Conservation (phyloP, 1,140 invertebrate genomes). For the Panagrolaimus sp. region DNA sequence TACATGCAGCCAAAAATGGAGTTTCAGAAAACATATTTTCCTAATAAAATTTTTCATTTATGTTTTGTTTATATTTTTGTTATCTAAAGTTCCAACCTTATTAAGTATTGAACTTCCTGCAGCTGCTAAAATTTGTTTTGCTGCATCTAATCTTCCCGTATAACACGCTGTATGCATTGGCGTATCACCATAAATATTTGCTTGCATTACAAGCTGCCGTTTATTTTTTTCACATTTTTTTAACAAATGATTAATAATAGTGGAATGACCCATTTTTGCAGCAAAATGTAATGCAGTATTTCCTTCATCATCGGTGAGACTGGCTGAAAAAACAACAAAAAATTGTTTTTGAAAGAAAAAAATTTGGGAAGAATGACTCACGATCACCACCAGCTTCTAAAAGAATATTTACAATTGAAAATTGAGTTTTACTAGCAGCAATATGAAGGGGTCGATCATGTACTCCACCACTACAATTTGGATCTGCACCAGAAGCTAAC, state of each 20-base stretch:
- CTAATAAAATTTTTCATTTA: constrained; percentile 26
- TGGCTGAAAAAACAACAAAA: constrained; percentile 51
- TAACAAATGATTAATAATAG: constrained; percentile 61
- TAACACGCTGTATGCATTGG: constrained; percentile 63
- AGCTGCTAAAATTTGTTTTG: constrained; percentile 60
- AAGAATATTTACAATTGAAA: constrained; percentile 60
- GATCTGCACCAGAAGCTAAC: constrained; percentile 60
- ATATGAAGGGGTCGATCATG: constrained; percentile 63
- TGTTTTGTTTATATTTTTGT: constrained; percentile 2
- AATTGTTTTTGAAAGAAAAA: constrained; percentile 12
- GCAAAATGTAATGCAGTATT: constrained; percentile 63
- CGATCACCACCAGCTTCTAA: constrained; percentile 61
- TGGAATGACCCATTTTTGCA: constrained; percentile 61
- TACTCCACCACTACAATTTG: constrained; percentile 62
- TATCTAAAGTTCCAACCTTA: constrained; percentile 29
- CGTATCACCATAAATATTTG: constrained; percentile 63
- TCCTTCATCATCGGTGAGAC: constrained; percentile 62
- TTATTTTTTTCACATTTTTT: constrained; percentile 19
- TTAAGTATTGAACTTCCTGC: constrained; percentile 59
- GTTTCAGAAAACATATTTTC: constrained; percentile 64
- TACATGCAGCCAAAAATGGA: constrained; percentile 63
- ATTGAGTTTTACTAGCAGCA: constrained; percentile 61
- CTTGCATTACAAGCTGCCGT: constrained; percentile 33
- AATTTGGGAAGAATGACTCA: constrained; percentile 29
- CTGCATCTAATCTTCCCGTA: constrained; percentile 61